phyloP scores from a whole-genome alignment of 2,797 vertebrate genomes.

The Channa striata region DNA sequence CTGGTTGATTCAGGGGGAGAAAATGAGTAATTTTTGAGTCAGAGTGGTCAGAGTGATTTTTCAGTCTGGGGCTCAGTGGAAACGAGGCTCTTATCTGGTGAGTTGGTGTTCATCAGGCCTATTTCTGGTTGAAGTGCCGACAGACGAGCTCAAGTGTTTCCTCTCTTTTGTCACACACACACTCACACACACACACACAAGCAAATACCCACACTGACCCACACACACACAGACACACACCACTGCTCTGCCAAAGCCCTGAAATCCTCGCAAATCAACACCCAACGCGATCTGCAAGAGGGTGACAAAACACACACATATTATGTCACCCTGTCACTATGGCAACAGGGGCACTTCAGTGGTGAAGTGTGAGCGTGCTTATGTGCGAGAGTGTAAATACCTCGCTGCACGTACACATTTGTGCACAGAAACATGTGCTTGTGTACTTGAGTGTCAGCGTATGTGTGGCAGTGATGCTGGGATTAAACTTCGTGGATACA shows the following conservation, averaged over 20 bases:
- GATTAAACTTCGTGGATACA: constrained; percentile 38
- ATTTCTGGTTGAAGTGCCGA: constrained; percentile 75
- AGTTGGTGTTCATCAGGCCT: constrained; percentile 77
- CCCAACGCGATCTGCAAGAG: constrained; percentile 40
- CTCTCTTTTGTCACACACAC: constrained; percentile 55
- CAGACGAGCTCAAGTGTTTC: constrained; percentile 75
- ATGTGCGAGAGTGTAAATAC: constrained; percentile 40
- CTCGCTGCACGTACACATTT: constrained; percentile 24
- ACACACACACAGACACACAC: neutral
- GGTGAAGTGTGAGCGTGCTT: constrained; percentile 41
- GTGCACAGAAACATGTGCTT: constrained; percentile 40
- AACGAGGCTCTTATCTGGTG: constrained; percentile 74
- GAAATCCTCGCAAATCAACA: constrained; percentile 67
- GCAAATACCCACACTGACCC: neutral
- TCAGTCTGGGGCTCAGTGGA: constrained; percentile 73
- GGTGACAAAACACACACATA: constrained; percentile 56
- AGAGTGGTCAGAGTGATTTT: constrained; percentile 57
- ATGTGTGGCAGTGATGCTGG: constrained; percentile 18
- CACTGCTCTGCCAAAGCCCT: constrained; percentile 25
- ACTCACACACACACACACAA: constrained; percentile 19
- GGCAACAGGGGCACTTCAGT: constrained; percentile 64
- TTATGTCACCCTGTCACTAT: constrained; percentile 72
- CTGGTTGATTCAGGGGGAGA: constrained; percentile 30
- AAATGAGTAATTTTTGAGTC: constrained; percentile 63
- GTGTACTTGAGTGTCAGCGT: constrained; percentile 25